Evolutionary conservation across 2,113 vertebrate genomes (phyloP).

Genomic region (Nesospiza acunhae): DNA sequence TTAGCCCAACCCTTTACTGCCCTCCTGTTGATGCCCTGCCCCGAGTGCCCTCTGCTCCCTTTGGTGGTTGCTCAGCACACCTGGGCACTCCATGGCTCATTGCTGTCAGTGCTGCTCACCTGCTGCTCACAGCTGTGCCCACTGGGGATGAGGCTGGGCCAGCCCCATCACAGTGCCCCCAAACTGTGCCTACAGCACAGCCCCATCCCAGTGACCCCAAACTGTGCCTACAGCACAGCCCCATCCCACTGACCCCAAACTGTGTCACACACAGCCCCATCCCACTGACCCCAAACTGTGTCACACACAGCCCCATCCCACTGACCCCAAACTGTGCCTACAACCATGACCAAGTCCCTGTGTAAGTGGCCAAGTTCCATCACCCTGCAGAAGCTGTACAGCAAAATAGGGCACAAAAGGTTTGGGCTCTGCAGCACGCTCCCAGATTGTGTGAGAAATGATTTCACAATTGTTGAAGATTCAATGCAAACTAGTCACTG

Average conservation of each 20-base stretch:
- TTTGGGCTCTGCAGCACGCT: background rate
- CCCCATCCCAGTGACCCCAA: no score
- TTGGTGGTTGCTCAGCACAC: background rate
- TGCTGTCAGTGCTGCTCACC: background rate
- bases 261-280: no score
- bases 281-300: no score
- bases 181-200: no score
- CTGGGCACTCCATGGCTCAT: background rate
- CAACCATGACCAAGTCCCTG: fast-evolving
- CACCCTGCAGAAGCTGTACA: fast-evolving
- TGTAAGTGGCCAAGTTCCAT: background rate
- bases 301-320: no score
- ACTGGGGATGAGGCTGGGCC: background rate
- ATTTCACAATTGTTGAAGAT: conserved; percentile 15
- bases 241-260: no score
- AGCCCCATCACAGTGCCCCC: background rate
- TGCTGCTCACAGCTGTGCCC: background rate
- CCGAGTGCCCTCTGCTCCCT: background rate
- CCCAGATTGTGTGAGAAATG: conserved; percentile 3
- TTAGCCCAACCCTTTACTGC: background rate
- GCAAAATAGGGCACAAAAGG: background rate
- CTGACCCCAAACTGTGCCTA: background rate
- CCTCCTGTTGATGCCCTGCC: background rate
- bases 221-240: no score
- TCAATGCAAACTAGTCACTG: conserved; percentile 25